Evolutionary conservation across 2,113 vertebrate species (phyloP), one percentile per base, ranked within the genome.

Genomic region (Podarcis cretensis): DNA sequence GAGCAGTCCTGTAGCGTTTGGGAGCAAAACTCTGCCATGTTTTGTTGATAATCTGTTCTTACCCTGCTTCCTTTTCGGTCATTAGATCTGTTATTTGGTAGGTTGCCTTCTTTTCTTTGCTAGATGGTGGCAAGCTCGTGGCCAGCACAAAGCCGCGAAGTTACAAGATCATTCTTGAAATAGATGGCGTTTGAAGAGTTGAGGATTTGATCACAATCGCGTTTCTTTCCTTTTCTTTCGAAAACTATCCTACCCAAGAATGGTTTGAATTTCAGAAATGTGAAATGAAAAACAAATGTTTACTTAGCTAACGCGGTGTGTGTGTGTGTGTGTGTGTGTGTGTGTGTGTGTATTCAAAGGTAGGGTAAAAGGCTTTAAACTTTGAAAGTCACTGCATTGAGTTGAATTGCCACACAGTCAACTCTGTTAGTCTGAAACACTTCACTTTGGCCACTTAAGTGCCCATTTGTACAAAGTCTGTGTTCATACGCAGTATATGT

Each of bases 371-470:
- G 92, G 93, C 91, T 95, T 96, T 94, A 95, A 87, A 87, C 90
- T 89, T 93, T 87, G 88, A 89, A 87, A 0, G 63, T 89, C 8
- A 86, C 73, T 88, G 9, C 88, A 57, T 90, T 88, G 90, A 77
- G 80, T 90, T 94, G 94, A 90, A 73, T 87, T 93, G 90, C 91
- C 91, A 86, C 6, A 32, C 83, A 77, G 85, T 91, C 82, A 84
- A 81, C 94, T 95, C 92, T 90, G 81, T 91, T 87, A 91, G 87
- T 95, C 92, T 95, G 94, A 95, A 92, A 89, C 95, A 96, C 95
- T 95, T 95, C 95, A 95, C 95, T 96, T 96, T 92, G 95, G 96
- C 96, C 93, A 95, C 93, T 87, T 91, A 97, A 97, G 97, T 97
- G 96, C 96, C 96, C 96, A 95, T 88, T 25, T 95, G 93, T 96